A percentile compares a stretch with the other conserved stretches of the same genome.
These are phyloP conservation scores for Mellilla xanthometata DNA, from an alignment of 2,888 invertebrate species.

Conservation along the genomic window DNA sequence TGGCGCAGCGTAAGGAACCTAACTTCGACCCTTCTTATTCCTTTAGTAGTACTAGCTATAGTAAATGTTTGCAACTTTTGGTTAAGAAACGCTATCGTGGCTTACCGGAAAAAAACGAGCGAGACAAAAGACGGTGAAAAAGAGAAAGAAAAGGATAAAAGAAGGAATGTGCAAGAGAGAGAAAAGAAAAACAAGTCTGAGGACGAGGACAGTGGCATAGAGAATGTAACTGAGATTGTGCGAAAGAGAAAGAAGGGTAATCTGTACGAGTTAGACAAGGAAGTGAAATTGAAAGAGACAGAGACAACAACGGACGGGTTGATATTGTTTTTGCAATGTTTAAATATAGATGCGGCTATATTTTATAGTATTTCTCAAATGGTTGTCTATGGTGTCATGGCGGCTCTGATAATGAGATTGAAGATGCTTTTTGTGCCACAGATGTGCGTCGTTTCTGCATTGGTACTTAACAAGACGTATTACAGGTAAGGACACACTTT, in stretches of 20 bases:
- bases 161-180: slow-evolving; percentile 26
- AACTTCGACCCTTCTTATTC: slow-evolving; percentile 81
- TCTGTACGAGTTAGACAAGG: slow-evolving; percentile 44
- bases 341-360: slow-evolving; percentile 77
- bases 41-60: slow-evolving; percentile 73
- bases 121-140: slow-evolving; percentile 35
- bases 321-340: slow-evolving; percentile 51
- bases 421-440: slow-evolving; percentile 91
- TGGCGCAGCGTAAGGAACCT: slow-evolving; percentile 76
- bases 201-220: slow-evolving; percentile 80
- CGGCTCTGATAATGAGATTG: slow-evolving; percentile 89
- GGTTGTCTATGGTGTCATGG: slow-evolving; percentile 87
- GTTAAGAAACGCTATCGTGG: slow-evolving; percentile 37
- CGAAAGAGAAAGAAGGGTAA: slow-evolving; percentile 49
- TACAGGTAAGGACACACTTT: slow-evolving; percentile 66
- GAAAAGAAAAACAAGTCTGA: slow-evolving; percentile 44
- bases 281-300: slow-evolving; percentile 30
- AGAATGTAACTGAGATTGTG: slow-evolving; percentile 63
- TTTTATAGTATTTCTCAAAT: slow-evolving; percentile 89
- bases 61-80: slow-evolving; percentile 61
- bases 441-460: slow-evolving; percentile 87
- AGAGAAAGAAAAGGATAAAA: slow-evolving; percentile 9
- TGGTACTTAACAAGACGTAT: slow-evolving; percentile 84
- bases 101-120: slow-evolving; percentile 32
- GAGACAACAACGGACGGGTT: slow-evolving; percentile 24